Evolutionary conservation across 2,113 vertebrate genomes (phyloP), one percentile per base, ranked within the genome.

Genomic region (Petroica traversi): DNA sequence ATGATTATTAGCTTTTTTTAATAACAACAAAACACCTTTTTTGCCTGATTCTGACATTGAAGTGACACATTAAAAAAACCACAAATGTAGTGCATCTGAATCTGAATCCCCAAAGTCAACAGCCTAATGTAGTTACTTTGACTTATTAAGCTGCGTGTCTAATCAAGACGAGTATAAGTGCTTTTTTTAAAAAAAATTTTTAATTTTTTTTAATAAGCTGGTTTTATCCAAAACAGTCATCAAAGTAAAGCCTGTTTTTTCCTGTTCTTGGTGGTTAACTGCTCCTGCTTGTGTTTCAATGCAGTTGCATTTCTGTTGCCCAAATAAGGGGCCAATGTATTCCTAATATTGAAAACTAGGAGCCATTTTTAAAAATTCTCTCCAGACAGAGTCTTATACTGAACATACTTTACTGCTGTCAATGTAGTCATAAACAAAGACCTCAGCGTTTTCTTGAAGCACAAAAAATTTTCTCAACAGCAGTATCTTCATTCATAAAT

Each of bases 31-130:
- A 89, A 52, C 68, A 94, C 34, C 80, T 88, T 94, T 93, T 93
- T 89, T 95, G 96, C 96, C 96, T 83, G 90, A 93, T 91, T 91
- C 90, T 94, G 95, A 92, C 94, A 93, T 8, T 63, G 97, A 98
- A 98, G 85, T 93, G 91, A 97, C 90, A 96, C 74, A 88, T 94
- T 97, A 81, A 95, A 97, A 94, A 90, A 81, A 93, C 93, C 95
- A 91, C 71, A 92, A 95, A 96, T 93, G 92, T 96, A 89, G 74
- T 97, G 96, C 94, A 96, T 96, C 94, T 97, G 95, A 97, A 94
- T 97, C 96, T 97, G 95, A 96, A 95, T 97, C 97, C 95, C 89
- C 94, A 95, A 97, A 97, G 92, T 89, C 93, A 83, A 95, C 97
- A 96, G 96, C 97, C 89, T 97, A 95, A 97, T 93, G 95, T 89